Conservation (phyloP, 1,140 invertebrate genomes). For the Theocolax elegans region DNA sequence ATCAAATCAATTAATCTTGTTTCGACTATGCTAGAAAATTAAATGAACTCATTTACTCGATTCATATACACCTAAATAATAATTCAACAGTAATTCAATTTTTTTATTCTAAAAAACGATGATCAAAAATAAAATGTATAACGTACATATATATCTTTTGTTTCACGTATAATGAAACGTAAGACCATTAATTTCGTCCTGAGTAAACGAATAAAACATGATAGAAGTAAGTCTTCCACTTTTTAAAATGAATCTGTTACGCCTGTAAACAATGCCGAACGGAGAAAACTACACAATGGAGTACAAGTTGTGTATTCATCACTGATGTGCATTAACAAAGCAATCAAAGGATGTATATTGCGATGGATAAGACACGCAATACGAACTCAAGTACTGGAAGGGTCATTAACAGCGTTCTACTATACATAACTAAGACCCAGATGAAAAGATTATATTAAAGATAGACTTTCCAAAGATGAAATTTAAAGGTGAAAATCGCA, state of each 20-base stretch:
- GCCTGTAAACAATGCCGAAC: slow-evolving; percentile 7
- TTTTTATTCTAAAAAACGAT: no score
- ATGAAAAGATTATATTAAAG: slow-evolving; percentile 26
- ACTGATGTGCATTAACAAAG: slow-evolving; percentile 27
- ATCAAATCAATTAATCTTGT: no score
- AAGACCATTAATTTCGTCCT: slow-evolving; percentile 19
- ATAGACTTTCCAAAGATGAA: neutral
- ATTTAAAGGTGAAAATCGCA: slow-evolving; percentile 1
- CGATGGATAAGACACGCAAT: slow-evolving; percentile 28
- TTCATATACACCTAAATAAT: no score
- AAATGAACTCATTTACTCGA: no score
- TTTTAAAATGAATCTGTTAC: slow-evolving; percentile 6
- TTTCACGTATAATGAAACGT: no score
- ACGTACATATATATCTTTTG: no score
- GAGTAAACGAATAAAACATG: slow-evolving; percentile 3
- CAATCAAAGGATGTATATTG: slow-evolving; percentile 31
- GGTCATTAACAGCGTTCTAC: slow-evolving; percentile 30
- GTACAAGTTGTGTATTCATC: slow-evolving; percentile 18
- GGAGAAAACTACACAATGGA: slow-evolving; percentile 26
- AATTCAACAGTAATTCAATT: no score
- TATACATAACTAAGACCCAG: slow-evolving; percentile 19
- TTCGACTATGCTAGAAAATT: no score
- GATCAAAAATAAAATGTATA: no score
- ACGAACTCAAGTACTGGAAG: neutral
- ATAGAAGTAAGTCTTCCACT: slow-evolving; percentile 5